Conservation (phyloP, 2,888 invertebrate species). For the Nezara viridula region DNA sequence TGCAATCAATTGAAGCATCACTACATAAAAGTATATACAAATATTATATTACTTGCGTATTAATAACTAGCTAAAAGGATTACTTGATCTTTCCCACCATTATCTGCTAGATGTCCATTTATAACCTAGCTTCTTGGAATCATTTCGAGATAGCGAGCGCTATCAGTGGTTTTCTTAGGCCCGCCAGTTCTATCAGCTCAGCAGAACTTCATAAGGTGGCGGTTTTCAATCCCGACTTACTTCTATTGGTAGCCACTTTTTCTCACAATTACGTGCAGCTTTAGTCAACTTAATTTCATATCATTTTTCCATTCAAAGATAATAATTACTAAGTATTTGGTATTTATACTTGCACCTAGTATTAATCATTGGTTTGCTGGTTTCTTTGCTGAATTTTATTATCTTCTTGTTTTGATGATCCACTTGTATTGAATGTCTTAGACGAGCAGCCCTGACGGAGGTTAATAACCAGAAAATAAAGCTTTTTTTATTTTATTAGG, state of each 20-base stretch:
- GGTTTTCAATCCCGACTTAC: background rate
- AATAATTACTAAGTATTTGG: background rate
- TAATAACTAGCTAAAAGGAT: too few relatives aligned
- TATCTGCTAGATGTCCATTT: background rate
- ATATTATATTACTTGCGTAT: too few relatives aligned
- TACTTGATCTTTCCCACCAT: background rate
- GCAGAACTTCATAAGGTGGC: background rate
- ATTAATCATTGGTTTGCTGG: too few relatives aligned
- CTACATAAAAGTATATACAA: too few relatives aligned
- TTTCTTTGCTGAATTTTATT: too few relatives aligned
- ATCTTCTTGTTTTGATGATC: too few relatives aligned
- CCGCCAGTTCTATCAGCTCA: background rate
- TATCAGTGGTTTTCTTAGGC: background rate
- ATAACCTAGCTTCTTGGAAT: background rate
- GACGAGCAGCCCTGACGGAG: too few relatives aligned
- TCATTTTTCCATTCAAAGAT: background rate
- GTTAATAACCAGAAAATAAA: too few relatives aligned
- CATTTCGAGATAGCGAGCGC: background rate
- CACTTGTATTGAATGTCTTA: too few relatives aligned
- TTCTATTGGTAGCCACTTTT: background rate
- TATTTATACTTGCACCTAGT: too few relatives aligned
- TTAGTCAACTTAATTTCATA: background rate
- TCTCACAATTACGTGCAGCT: background rate
- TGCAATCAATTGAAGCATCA: too few relatives aligned
- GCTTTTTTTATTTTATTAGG: too few relatives aligned